These are phyloP conservation scores for Ramphastos sulfuratus DNA, from an alignment of 2,113 vertebrate genomes.

Conservation along the genomic window DNA sequence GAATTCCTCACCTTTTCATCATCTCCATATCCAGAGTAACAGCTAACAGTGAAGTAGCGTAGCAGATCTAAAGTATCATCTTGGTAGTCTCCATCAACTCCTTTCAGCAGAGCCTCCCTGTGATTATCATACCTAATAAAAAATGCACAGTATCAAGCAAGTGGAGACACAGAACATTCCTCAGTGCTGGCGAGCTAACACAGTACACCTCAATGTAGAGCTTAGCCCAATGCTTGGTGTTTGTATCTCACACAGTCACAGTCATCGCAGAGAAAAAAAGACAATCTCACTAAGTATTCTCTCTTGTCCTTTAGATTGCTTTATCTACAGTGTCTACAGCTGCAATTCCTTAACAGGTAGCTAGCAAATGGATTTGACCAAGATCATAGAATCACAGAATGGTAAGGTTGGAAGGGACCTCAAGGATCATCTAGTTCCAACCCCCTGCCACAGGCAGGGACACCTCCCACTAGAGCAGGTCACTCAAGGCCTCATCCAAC, in stretches of 20 bases:
- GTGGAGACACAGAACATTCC: not conserved
- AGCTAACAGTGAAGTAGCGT: constrained; percentile 91
- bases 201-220: not conserved
- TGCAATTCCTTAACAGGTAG: not conserved
- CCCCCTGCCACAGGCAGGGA: too few species aligned
- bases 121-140: constrained; percentile 94
- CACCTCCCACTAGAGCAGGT: too few species aligned
- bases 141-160: not conserved
- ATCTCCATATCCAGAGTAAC: constrained; percentile 93
- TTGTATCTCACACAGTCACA: not conserved
- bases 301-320: not conserved
- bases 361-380: not conserved
- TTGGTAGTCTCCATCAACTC: constrained; percentile 87
- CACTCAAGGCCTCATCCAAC: too few species aligned
- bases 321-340: not conserved
- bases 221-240: not conserved
- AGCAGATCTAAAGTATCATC: constrained; percentile 93
- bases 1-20: constrained; percentile 84
- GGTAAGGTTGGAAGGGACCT: too few species aligned
- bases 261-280: not conserved
- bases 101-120: constrained; percentile 91
- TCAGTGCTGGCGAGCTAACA: not conserved
- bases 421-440: too few species aligned
- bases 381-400: too few species aligned
- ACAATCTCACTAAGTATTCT: not conserved